phyloP scores from a whole-genome alignment of 1,140 invertebrate genomes.

The Saxidomus purpurata region DNA sequence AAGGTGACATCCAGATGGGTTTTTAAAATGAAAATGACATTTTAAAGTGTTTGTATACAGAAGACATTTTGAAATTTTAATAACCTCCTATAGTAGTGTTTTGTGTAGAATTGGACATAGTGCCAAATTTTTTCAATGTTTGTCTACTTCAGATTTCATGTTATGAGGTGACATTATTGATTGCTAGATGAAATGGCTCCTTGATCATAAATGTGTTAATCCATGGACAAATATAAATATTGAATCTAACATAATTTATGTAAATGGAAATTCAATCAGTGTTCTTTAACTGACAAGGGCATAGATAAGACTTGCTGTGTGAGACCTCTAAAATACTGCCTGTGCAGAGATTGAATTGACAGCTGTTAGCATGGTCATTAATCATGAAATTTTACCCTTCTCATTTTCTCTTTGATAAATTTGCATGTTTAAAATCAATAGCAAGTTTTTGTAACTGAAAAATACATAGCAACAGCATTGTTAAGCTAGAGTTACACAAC shows the following conservation, averaged over 20 bases:
- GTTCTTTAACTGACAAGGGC: background rate
- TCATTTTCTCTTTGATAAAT: background rate
- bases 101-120: background rate
- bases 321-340: background rate
- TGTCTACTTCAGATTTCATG: conserved; percentile 19
- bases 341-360: background rate
- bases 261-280: conserved; percentile 36
- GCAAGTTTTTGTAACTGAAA: too few species aligned
- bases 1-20: too few species aligned
- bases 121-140: conserved; percentile 21
- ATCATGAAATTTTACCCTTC: background rate
- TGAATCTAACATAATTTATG: conserved; percentile 29
- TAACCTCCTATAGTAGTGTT: background rate
- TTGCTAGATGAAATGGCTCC: background rate
- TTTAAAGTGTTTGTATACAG: too few species aligned
- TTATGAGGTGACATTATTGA: conserved; percentile 5
- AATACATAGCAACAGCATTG: too few species aligned
- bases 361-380: background rate
- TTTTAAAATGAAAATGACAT: too few species aligned
- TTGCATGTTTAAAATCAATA: too few species aligned
- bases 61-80: background rate
- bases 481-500: too few species aligned
- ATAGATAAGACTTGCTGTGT: conserved; percentile 3
- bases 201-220: conserved; percentile 25
- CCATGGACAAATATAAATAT: conserved; percentile 30